Evolutionary conservation across 92 coral and sea anemone species (phyloP).

Genomic region (Heteractis magnifica): DNA sequence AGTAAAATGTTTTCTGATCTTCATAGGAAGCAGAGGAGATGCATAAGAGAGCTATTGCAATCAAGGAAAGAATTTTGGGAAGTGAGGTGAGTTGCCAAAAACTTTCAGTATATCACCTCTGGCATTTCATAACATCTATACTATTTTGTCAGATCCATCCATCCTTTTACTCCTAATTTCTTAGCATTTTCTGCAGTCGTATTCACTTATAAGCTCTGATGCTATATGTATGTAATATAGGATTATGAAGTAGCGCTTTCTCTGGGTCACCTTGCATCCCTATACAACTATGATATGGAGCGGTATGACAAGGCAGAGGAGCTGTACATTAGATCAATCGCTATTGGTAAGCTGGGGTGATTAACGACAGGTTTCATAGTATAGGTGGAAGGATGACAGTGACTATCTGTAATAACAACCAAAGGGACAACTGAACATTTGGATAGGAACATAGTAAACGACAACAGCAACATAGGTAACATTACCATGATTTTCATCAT

Average conservation of each 20-base stretch:
- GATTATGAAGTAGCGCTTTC: slow-evolving; percentile 98
- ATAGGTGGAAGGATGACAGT: no score
- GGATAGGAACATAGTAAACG: no score
- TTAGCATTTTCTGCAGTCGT: no score
- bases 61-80: slow-evolving; percentile 89
- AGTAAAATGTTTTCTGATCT: not conserved
- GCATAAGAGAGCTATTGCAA: slow-evolving; percentile 98
- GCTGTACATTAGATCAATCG: slow-evolving; percentile 73
- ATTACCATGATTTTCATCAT: no score
- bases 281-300: slow-evolving; percentile 96
- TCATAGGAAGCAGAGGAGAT: slow-evolving; percentile 91
- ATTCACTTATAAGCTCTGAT: not conserved
- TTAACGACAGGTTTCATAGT: no score
- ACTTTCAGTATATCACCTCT: no score
- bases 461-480: no score
- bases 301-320: slow-evolving; percentile 86
- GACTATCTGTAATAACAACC: no score
- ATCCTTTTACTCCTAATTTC: no score
- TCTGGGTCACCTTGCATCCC: slow-evolving; percentile 91
- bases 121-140: no score
- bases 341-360: not conserved
- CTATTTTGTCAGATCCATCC: not conserved
- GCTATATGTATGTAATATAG: slow-evolving; percentile 31
- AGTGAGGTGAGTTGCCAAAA: slow-evolving; percentile 60
- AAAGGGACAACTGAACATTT: no score